A percentile compares a stretch with the other conserved stretches of the same genome.
Conservation (phyloP, 2,797 vertebrate species). For the Scolopax bukidnonensis region DNA sequence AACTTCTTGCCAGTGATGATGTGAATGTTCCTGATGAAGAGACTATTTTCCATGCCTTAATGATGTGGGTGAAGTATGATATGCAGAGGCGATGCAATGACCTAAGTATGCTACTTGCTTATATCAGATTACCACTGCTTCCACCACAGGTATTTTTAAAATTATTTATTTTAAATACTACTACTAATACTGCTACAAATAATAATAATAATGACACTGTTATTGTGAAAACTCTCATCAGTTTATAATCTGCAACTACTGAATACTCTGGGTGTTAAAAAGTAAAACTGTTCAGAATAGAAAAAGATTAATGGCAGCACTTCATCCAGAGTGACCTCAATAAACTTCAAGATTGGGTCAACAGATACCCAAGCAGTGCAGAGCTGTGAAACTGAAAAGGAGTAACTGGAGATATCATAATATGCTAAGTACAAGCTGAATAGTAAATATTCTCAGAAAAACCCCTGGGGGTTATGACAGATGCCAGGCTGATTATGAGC, state of each 20-base stretch:
- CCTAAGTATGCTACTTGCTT: conserved; percentile 81
- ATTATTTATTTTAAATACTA: not conserved
- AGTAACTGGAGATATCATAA: not conserved
- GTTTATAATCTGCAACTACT: not conserved
- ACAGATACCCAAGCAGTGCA: not conserved
- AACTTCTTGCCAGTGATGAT: conserved; percentile 83
- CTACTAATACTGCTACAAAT: no score
- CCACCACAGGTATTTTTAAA: conserved; percentile 79
- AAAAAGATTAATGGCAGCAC: not conserved
- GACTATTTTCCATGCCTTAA: conserved; percentile 83
- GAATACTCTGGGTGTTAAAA: not conserved
- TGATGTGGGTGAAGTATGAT: conserved; percentile 85
- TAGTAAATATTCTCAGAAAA: not conserved
- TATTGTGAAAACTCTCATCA: not conserved
- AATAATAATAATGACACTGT: not conserved
- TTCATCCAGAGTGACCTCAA: not conserved
- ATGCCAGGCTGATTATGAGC: not conserved
- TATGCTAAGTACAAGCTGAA: not conserved
- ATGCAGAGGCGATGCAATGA: conserved; percentile 77
- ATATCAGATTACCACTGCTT: conserved; percentile 81
- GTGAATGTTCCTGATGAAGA: conserved; percentile 85
- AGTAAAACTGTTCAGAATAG: not conserved
- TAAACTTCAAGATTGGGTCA: not conserved
- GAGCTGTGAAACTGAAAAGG: not conserved
- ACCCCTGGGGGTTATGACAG: not conserved